Conservation (phyloP, 1,140 invertebrate genomes). For the Heliconius nattereri region DNA sequence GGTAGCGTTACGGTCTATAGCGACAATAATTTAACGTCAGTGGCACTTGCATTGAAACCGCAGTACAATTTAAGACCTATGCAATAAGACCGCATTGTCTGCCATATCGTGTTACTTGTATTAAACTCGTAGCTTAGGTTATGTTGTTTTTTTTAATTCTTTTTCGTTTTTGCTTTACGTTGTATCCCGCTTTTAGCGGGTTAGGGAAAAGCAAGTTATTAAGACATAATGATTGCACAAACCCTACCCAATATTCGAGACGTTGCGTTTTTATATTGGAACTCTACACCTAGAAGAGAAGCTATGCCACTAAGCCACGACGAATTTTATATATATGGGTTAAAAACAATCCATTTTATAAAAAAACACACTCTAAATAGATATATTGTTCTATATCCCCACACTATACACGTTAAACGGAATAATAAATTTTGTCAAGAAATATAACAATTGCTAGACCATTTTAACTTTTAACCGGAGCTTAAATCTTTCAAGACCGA, state of each 20-base stretch:
- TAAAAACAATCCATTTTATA: too few species aligned
- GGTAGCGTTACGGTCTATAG: constrained; percentile 65
- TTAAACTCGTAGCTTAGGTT: constrained; percentile 20
- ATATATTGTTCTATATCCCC: background rate
- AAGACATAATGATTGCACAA: too few species aligned
- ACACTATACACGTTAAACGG: background rate
- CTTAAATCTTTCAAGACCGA: constrained; percentile 36
- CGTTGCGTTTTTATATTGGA: too few species aligned
- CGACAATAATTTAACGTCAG: constrained; percentile 77
- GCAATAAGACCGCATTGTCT: constrained; percentile 77
- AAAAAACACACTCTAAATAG: background rate
- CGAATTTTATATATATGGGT: too few species aligned
- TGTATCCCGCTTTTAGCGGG: too few species aligned
- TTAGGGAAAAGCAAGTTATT: too few species aligned
- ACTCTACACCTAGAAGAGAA: too few species aligned
- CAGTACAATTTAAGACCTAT: constrained; percentile 77
- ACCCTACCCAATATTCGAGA: too few species aligned
- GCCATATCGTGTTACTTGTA: constrained; percentile 68
- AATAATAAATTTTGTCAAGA: constrained; percentile 11
- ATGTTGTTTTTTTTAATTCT: background rate
- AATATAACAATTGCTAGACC: constrained; percentile 9
- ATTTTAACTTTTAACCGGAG: constrained; percentile 14
- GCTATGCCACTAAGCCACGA: too few species aligned
- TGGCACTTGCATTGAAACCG: constrained; percentile 76
- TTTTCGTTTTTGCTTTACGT: too few species aligned